Base-by-base conservation (phyloP, 2,797 vertebrate genomes). In the Poeciliopsis presidionis region DNA sequence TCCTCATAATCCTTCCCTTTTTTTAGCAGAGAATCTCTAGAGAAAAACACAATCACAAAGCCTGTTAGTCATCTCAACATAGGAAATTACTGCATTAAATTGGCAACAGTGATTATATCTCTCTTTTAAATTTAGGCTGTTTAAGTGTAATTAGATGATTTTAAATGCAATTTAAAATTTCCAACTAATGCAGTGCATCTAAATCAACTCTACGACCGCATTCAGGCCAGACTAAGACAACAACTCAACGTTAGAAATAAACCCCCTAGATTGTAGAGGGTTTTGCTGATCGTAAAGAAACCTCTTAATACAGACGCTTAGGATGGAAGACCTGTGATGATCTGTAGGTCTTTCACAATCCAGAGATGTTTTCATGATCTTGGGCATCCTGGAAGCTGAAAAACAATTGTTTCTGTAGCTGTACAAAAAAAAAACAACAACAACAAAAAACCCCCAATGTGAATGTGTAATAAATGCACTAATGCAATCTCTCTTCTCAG, bases 401-500 rank as follows among this genome's bases (percentile, higher is more conserved):
- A 46, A 46, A 13, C 11, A 28, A 28, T 70, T 3, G 13, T 45
- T 45, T 70, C 3, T 2, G 63, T 47, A 2, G 7, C 18, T 22
- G 51, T 46, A n/a, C 8, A 5, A 46, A 28, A 70, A 16, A 47
- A 22, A 30, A 30, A 12, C 41, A 9, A 0, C 12, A 72, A 43
- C 14, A 82, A 33, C 30, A 33, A 47, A 33, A 12, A 30, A 30
- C 1, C 30, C 30, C 30, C 16, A 84, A 33, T 71, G 5, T n/a
- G 20, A 59, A n/a, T 30, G 13, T 36, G 46, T 71, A 39, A 70
- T 75, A 20, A 84, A 81, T 49, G 7, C 59, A 25, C 51, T 81
- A 22, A 77, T 72, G 81, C 81, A 79, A 75, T 86, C 74, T 83
- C 16, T 73, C 30, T 80, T 75, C 53, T 81, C 82, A 96, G 95